These are phyloP conservation scores for Mycteria americana DNA, from an alignment of 2,797 vertebrate species.

Conservation along the genomic window DNA sequence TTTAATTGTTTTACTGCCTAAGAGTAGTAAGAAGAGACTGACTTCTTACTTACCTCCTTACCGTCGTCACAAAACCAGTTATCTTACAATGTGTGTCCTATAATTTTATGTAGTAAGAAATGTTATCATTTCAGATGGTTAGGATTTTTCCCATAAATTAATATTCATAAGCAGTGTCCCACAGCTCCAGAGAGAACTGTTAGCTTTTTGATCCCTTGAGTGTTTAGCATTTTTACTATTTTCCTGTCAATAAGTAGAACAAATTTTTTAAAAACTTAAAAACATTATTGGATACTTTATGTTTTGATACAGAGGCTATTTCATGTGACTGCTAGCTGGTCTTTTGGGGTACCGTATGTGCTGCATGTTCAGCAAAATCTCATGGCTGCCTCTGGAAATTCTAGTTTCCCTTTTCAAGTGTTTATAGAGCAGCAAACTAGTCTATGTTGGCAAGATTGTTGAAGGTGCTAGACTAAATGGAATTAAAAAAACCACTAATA, in stretches of 20 bases:
- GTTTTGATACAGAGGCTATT: not conserved
- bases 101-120: not conserved
- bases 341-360: not conserved
- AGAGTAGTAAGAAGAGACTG: not conserved
- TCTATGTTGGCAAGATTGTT: not conserved
- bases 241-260: not conserved
- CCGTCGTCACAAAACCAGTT: not conserved
- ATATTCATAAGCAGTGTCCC: not conserved
- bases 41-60: not conserved
- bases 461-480: not conserved
- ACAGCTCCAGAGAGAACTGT: not conserved
- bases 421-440: not conserved
- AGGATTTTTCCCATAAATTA: not conserved
- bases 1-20: not conserved
- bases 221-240: not conserved
- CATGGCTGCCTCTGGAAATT: not conserved
- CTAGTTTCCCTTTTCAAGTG: not conserved
- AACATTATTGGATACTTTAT: not conserved
- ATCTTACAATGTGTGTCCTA: not conserved
- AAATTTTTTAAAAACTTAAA: not conserved
- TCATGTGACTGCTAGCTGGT: not conserved
- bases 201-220: not conserved
- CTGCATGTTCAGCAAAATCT: not conserved
- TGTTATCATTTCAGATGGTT: not conserved
- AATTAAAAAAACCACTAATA: not conserved